These are phyloP conservation scores for Nannoperca australis DNA, from an alignment of 2,797 vertebrate species.

Conservation along the genomic window DNA sequence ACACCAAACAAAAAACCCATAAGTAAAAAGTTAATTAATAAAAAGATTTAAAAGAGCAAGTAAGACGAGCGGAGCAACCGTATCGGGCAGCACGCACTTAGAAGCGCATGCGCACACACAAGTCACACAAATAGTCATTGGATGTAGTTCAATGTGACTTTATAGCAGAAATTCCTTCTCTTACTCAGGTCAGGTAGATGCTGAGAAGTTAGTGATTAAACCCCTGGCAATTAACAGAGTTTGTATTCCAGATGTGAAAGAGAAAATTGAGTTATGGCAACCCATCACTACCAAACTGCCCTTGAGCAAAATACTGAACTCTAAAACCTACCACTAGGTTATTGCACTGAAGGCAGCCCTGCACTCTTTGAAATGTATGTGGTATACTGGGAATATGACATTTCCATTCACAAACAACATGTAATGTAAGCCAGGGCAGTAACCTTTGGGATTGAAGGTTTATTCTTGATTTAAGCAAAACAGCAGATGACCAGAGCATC, in stretches of 20 bases:
- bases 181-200: conserved; percentile 19
- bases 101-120: too few relatives aligned
- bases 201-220: conserved; percentile 32
- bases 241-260: conserved; percentile 42
- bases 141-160: conserved; percentile 23
- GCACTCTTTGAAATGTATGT: conserved; percentile 22
- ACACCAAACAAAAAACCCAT: too few relatives aligned
- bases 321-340: conserved; percentile 54
- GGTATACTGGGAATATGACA: neutral
- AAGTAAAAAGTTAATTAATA: too few relatives aligned
- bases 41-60: too few relatives aligned
- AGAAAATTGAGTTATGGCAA: conserved; percentile 37
- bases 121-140: conserved; percentile 11
- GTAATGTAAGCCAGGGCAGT: conserved; percentile 1
- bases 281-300: conserved; percentile 49
- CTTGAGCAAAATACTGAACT: conserved; percentile 53
- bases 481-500: neutral
- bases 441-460: neutral
- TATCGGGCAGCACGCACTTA: too few relatives aligned
- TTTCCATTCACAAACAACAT: neutral
- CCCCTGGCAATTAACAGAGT: conserved; percentile 9
- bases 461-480: neutral
- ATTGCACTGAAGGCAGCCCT: conserved; percentile 28
- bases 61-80: too few relatives aligned
- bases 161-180: neutral